A percentile compares a stretch with the other conserved stretches of the same genome.
phyloP scores from a whole-genome alignment of 2,888 invertebrate genomes.

The Diploptera punctata region DNA sequence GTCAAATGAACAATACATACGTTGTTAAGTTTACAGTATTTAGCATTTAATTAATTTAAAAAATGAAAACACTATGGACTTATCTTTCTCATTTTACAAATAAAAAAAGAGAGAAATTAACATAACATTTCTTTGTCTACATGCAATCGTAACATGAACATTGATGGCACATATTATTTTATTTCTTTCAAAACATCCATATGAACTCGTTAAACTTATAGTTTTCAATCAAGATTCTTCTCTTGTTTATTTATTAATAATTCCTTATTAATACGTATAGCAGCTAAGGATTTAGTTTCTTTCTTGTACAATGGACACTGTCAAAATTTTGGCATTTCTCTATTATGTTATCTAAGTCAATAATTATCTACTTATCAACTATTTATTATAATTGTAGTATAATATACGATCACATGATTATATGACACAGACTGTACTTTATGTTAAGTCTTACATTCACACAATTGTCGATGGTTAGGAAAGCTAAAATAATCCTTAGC shows the following conservation, averaged over 20 bases:
- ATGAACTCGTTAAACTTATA: constrained; percentile 20
- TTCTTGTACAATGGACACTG: constrained; percentile 27
- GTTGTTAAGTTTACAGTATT: constrained; percentile 4
- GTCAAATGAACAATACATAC: not conserved
- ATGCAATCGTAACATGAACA: constrained; percentile 19
- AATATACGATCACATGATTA: constrained; percentile 32
- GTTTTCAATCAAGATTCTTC: not conserved
- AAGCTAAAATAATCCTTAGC: not conserved
- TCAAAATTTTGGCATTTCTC: constrained; percentile 3
- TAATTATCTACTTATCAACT: constrained; percentile 13
- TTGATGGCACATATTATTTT: constrained; percentile 26
- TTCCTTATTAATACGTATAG: constrained; percentile 21
- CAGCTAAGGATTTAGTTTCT: constrained; percentile 12
- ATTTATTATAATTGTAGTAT: constrained; percentile 9
- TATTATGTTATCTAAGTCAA: constrained; percentile 12
- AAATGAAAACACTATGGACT: constrained; percentile 1
- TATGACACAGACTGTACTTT: constrained; percentile 28
- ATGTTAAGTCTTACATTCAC: constrained; percentile 1
- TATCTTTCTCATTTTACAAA: not conserved
- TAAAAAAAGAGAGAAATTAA: not conserved
- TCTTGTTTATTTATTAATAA: not conserved
- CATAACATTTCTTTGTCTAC: constrained; percentile 11
- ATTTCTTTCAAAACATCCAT: constrained; percentile 20
- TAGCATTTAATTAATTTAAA: constrained; percentile 16
- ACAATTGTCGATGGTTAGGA: constrained; percentile 10